phyloP scores from a whole-genome alignment of 1,140 invertebrate species.

The Medauroidea extradentata region DNA sequence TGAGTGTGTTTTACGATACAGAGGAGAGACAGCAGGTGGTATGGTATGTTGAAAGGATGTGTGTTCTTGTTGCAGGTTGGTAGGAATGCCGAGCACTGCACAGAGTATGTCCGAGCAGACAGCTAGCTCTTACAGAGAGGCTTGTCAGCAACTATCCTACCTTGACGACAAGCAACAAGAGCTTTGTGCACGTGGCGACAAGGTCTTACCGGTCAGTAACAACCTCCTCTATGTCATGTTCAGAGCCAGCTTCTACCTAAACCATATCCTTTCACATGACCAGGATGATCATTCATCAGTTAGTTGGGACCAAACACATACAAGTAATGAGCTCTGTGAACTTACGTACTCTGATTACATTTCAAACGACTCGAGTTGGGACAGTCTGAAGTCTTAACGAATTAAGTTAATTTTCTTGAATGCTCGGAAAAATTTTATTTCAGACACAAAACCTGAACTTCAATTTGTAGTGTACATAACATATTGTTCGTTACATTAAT shows the following conservation, averaged over 20 bases:
- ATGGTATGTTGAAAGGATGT: too few species aligned
- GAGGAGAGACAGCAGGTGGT: too few species aligned
- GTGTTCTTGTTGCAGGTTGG: background rate
- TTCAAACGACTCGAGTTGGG: background rate
- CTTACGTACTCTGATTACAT: background rate
- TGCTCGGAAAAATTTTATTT: too few species aligned
- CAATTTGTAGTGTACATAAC: too few species aligned
- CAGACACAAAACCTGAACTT: too few species aligned
- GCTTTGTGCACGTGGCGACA: constrained; percentile 45
- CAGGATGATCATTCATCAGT: background rate
- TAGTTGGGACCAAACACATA: constrained; percentile 4
- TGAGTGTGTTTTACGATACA: too few species aligned
- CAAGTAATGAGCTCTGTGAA: background rate
- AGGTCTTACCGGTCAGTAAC: constrained; percentile 38
- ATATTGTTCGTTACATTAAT: too few species aligned
- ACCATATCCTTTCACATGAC: background rate
- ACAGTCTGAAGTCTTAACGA: too few species aligned
- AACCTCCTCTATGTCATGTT: background rate
- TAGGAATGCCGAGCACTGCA: constrained; percentile 3
- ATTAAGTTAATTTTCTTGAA: too few species aligned
- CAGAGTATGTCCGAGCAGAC: background rate
- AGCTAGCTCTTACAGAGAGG: constrained; percentile 29
- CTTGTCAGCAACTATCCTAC: constrained; percentile 44
- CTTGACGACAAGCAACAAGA: constrained; percentile 46
- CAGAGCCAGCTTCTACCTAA: background rate